Conservation (phyloP, 2,113 vertebrate species). For the Hippolais icterina region DNA sequence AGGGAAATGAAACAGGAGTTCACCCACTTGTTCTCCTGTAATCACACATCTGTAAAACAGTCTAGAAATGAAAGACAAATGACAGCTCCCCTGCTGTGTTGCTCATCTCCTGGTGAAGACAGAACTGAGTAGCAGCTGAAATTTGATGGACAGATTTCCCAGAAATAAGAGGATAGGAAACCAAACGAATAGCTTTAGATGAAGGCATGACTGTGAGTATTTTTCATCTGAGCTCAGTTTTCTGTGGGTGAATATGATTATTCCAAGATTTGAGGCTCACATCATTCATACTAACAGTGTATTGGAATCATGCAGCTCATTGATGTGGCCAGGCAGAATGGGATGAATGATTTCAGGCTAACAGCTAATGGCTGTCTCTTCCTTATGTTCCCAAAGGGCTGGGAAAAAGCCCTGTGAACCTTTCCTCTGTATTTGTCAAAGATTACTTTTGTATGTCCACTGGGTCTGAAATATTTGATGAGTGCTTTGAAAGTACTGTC, state of each 20-base stretch:
- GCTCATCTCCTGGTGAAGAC: neutral
- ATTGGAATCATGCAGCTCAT: neutral
- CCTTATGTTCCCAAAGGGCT: neutral
- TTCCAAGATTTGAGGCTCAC: neutral
- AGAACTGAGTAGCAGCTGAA: neutral
- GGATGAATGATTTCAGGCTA: neutral
- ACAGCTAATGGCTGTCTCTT: neutral
- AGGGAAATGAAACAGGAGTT: slow-evolving; percentile 9
- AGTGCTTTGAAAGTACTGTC: neutral
- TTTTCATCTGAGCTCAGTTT: neutral
- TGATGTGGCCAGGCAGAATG: neutral
- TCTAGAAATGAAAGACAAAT: slow-evolving; percentile 1
- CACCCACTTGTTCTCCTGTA: slow-evolving; percentile 9
- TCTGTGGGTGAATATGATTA: neutral
- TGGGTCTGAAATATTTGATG: neutral
- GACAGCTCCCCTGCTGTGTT: neutral
- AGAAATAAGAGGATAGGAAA: neutral
- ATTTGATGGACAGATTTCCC: neutral
- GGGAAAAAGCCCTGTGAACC: neutral
- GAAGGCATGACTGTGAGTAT: neutral
- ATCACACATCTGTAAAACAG: neutral
- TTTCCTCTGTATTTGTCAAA: neutral
- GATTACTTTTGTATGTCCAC: neutral
- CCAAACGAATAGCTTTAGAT: neutral
- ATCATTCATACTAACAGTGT: neutral